phyloP scores from a whole-genome alignment of 2,888 invertebrate species.

The Ferrisia virgata region DNA sequence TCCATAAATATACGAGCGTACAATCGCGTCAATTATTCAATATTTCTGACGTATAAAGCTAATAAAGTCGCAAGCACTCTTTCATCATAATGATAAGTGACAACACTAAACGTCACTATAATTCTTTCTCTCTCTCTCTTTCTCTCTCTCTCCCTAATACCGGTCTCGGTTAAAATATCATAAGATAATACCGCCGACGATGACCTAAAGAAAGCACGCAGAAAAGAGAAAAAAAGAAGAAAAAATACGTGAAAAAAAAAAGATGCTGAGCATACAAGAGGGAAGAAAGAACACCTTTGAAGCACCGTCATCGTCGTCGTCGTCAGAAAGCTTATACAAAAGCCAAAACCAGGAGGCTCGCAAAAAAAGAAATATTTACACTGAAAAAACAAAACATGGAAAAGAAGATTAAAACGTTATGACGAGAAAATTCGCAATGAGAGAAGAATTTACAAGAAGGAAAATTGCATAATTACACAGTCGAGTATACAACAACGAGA shows the following conservation, averaged over 20 bases:
- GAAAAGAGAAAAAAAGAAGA: not conserved
- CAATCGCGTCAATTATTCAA: not conserved
- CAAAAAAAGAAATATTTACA: conserved; percentile 12
- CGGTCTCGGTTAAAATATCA: not conserved
- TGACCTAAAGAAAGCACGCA: not conserved
- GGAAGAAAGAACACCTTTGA: not conserved
- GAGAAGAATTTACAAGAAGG: conserved; percentile 26
- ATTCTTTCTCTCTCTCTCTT: not conserved
- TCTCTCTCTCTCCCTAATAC: not conserved
- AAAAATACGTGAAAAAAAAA: not conserved
- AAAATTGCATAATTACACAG: conserved; percentile 28
- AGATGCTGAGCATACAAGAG: not conserved
- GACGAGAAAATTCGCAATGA: conserved; percentile 14
- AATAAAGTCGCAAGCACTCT: not conserved
- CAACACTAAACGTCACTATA: not conserved
- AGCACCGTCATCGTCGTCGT: not conserved
- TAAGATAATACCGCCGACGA: not conserved
- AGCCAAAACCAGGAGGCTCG: not conserved
- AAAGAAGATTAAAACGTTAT: conserved; percentile 30
- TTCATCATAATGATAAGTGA: not conserved
- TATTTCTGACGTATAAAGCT: not conserved
- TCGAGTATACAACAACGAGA: not conserved
- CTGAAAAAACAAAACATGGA: conserved; percentile 18
- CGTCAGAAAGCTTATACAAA: not conserved
- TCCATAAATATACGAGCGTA: not conserved